Evolutionary conservation across 2,888 invertebrate species (phyloP), one percentile per base, ranked within the genome.

Genomic region (Tenthredo livida): DNA sequence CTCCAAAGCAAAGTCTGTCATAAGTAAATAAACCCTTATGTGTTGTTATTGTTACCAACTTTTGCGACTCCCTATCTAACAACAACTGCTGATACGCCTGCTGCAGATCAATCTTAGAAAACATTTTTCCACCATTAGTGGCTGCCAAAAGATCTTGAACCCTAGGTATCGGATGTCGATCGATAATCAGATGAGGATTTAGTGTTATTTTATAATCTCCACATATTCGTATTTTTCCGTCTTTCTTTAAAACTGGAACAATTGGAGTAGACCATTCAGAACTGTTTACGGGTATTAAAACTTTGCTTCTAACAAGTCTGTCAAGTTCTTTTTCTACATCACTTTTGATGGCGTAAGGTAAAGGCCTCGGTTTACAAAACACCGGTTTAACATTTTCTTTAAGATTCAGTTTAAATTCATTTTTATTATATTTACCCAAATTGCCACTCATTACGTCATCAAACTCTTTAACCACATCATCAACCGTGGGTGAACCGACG

Each of bases 221-320:
- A 83, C 90, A 90, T 12, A 91, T 85, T 6, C 90, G 58, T 54
- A 85, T n/a, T 85, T 33, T 33, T 33, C 33, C 33, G 4, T 33
- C 33, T 33, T 33, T 85, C 86, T 90, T 90, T 0, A 88, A 84
- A 0, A 91, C 87, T 6, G 88, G 88, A 17, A 91, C 89, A 17
- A 91, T 85, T 2, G 90, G 90, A 25, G 90, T 90, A 17, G 87
- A 90, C 90, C 90, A 90, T 5, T 88, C 87, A 29, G 86, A 85
- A 84, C 77, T 84, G 25, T 88, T 87, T 25, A 90, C 87, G 65
- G 87, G 86, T 12, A 54, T 7, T 7, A n/a, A 0, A 54, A 54
- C n/a, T n/a, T 7, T n/a, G 6, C n/a, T n/a, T 17, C n/a, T 5
- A 54, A 54, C n/a, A 17, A 54, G n/a, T 54, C n/a, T 54, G n/a